Conservation (phyloP, 2,888 invertebrate genomes). For the Caradrina clavipalpis region DNA sequence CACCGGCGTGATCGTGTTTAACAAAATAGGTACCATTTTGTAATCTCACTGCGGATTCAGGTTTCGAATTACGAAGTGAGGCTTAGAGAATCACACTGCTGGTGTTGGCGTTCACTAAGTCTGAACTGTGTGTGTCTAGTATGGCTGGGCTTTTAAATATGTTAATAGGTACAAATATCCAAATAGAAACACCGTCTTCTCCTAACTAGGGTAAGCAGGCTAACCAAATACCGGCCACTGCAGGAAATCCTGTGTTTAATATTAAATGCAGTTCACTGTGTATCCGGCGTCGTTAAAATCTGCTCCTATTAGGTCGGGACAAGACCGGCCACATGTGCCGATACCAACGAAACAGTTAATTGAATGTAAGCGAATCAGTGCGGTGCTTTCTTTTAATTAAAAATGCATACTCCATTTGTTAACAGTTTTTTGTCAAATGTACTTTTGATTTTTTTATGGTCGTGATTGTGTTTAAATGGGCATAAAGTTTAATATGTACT, state of each 20-base stretch:
- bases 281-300: constrained; percentile 8
- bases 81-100: no score
- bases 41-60: no score
- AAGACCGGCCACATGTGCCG: not conserved
- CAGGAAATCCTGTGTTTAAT: constrained; percentile 18
- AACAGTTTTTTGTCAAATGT: not conserved
- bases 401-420: constrained; percentile 5
- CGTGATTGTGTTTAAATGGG: not conserved
- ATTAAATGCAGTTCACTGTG: constrained; percentile 7
- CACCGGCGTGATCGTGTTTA: no score
- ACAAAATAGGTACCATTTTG: no score
- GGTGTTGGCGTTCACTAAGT: no score
- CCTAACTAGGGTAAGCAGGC: not conserved
- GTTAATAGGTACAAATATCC: not conserved
- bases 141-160: no score
- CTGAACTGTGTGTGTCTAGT: no score
- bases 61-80: no score
- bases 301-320: constrained; percentile 1
- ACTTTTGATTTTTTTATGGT: not conserved
- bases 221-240: not conserved
- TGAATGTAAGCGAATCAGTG: constrained; percentile 42
- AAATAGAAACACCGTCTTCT: not conserved
- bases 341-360: constrained; percentile 21
- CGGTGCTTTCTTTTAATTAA: constrained; percentile 20
- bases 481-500: not conserved